These are phyloP conservation scores for Aspiorhynchus laticeps DNA, from an alignment of 2,113 vertebrate genomes.

Conservation along the genomic window DNA sequence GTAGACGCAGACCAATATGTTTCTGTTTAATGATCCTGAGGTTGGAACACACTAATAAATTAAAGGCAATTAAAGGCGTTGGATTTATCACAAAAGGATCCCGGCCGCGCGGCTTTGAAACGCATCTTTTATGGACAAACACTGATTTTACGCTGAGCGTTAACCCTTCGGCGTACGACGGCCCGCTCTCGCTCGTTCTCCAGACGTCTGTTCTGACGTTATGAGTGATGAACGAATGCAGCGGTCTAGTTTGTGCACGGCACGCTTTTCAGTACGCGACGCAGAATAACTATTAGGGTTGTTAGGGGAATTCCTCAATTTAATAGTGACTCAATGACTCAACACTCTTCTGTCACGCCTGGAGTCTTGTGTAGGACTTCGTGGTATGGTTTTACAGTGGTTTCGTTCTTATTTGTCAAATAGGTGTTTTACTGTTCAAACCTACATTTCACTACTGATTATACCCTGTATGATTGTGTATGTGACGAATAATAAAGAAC, in stretches of 20 bases:
- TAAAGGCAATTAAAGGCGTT: conserved; percentile 71
- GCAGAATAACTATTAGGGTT: too few relatives aligned
- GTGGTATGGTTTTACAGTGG: too few relatives aligned
- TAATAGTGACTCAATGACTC: too few relatives aligned
- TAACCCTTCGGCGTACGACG: conserved; percentile 58
- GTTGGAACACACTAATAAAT: conserved; percentile 76
- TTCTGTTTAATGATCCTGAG: conserved; percentile 70
- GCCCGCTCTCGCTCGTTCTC: not conserved
- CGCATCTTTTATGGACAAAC: conserved; percentile 55
- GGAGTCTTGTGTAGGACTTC: too few relatives aligned
- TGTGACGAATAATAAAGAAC: too few relatives aligned
- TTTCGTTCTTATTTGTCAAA: too few relatives aligned
- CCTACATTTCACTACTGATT: too few relatives aligned
- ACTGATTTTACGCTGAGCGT: conserved; percentile 57
- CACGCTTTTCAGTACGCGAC: not conserved
- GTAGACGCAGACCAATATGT: conserved; percentile 69
- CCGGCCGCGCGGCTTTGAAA: conserved; percentile 63
- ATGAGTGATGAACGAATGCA: not conserved
- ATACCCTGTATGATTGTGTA: too few relatives aligned
- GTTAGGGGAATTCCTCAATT: too few relatives aligned
- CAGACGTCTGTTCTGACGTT: not conserved
- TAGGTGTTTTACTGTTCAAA: too few relatives aligned
- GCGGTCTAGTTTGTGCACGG: not conserved
- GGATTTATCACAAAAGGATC: conserved; percentile 64
- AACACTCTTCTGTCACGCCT: too few relatives aligned